These are phyloP conservation scores for Lates calcarifer DNA, from an alignment of 2,113 vertebrate species.

Conservation along the genomic window DNA sequence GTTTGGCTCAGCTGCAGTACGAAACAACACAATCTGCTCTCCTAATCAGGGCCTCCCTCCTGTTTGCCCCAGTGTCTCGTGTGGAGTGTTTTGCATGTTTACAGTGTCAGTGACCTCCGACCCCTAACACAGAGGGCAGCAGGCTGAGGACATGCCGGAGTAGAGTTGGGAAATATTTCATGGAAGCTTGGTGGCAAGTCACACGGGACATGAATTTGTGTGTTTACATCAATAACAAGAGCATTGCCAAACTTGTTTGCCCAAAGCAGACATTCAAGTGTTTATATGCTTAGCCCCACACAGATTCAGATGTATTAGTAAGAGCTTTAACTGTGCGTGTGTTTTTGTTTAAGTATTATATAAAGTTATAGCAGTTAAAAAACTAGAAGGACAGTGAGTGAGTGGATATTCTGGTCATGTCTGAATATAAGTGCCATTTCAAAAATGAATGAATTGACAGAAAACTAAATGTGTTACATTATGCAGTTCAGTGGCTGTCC, in stretches of 20 bases:
- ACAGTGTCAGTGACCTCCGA: constrained; percentile 61
- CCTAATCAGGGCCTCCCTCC: constrained; percentile 36
- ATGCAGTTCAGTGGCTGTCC: neutral
- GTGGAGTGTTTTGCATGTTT: constrained; percentile 49
- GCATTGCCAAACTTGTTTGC: constrained; percentile 1
- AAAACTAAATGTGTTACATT: no score
- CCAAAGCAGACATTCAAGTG: neutral
- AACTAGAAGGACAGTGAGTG: neutral
- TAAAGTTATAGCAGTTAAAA: neutral
- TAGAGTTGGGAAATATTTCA: constrained; percentile 48
- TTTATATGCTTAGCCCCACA: neutral
- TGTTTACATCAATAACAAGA: constrained; percentile 26
- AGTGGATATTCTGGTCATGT: no score
- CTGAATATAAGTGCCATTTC: no score
- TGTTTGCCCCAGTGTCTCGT: constrained; percentile 31
- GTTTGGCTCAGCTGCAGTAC: neutral
- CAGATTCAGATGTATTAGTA: neutral
- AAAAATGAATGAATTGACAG: no score
- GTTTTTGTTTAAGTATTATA: neutral
- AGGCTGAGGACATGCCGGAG: constrained; percentile 34
- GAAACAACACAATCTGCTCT: constrained; percentile 36
- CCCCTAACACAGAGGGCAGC: constrained; percentile 38
- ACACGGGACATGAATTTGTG: constrained; percentile 37
- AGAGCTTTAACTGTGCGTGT: neutral
- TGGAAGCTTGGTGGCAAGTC: constrained; percentile 14